phyloP scores from a whole-genome alignment of 2,797 vertebrate species.

The Sebastes cheni region DNA sequence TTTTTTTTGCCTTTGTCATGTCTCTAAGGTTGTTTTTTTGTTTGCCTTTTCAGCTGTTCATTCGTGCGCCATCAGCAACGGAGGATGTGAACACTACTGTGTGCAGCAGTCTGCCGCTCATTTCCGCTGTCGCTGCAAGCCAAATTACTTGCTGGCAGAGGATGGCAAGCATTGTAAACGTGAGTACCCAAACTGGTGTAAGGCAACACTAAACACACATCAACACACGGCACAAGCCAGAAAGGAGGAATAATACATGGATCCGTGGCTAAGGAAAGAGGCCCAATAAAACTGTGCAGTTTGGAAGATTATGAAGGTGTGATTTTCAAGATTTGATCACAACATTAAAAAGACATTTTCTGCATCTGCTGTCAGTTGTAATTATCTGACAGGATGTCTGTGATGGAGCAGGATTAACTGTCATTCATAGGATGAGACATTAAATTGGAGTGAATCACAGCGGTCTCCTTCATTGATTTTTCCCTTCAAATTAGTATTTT shows the following conservation, averaged over 20 bases:
- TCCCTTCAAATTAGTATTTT: constrained; percentile 36
- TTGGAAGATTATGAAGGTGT: constrained; percentile 33
- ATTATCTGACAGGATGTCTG: constrained; percentile 52
- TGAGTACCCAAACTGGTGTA: constrained; percentile 78
- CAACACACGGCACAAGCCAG: neutral
- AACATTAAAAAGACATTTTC: constrained; percentile 37
- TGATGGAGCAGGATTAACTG: constrained; percentile 29
- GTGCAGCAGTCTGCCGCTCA: constrained; percentile 85
- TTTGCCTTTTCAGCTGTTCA: constrained; percentile 78
- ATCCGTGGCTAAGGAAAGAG: neutral
- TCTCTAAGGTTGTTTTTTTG: neutral
- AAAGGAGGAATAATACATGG: neutral
- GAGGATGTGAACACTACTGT: constrained; percentile 92
- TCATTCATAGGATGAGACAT: constrained; percentile 20
- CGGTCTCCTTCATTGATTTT: constrained; percentile 5
- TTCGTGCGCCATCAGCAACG: constrained; percentile 88
- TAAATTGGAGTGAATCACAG: constrained; percentile 22
- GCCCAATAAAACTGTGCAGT: neutral
- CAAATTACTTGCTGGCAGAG: constrained; percentile 81
- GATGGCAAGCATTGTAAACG: constrained; percentile 87
- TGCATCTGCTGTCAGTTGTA: constrained; percentile 38
- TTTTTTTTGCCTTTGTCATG: neutral
- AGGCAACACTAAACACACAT: constrained; percentile 13
- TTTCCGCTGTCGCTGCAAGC: constrained; percentile 89
- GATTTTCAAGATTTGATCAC: constrained; percentile 22